Percentiles rank a stretch among this genome's conserved stretches.
phyloP scores from a whole-genome alignment of 2,113 vertebrate species.

The Formicarius rufipectus region DNA sequence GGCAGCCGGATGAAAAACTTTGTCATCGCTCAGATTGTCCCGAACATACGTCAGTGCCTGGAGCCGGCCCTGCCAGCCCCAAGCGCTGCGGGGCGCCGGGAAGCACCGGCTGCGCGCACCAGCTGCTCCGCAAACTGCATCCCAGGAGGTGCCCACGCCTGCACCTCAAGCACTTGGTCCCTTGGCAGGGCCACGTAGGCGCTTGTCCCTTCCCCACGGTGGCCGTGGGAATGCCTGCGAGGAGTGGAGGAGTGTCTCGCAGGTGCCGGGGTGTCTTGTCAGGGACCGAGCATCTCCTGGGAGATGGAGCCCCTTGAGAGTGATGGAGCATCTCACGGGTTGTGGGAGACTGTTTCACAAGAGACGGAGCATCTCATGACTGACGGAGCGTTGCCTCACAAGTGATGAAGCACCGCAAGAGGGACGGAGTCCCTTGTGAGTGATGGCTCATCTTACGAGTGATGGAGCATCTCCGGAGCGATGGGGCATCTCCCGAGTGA shows the following conservation, averaged over 20 bases:
- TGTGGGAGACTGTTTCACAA: neutral
- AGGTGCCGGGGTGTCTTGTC: accelerated
- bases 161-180: neutral
- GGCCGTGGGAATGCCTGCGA: accelerated
- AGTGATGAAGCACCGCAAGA: neutral
- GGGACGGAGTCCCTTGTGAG: accelerated
- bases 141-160: neutral
- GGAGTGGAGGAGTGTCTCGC: neutral
- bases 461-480: neutral
- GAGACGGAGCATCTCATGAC: accelerated
- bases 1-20: neutral
- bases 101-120: neutral
- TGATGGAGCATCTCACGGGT: accelerated
- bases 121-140: neutral
- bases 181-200: neutral
- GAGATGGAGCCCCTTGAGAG: neutral
- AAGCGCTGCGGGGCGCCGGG: neutral
- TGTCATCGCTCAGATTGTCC: neutral
- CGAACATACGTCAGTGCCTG: neutral
- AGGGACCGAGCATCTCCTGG: neutral
- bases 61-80: neutral
- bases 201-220: neutral
- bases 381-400: neutral
- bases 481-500: accelerated
- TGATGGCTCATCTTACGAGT: accelerated